Evolutionary conservation across 2,797 vertebrate species (phyloP).

Genomic region (Tangara arthus): DNA sequence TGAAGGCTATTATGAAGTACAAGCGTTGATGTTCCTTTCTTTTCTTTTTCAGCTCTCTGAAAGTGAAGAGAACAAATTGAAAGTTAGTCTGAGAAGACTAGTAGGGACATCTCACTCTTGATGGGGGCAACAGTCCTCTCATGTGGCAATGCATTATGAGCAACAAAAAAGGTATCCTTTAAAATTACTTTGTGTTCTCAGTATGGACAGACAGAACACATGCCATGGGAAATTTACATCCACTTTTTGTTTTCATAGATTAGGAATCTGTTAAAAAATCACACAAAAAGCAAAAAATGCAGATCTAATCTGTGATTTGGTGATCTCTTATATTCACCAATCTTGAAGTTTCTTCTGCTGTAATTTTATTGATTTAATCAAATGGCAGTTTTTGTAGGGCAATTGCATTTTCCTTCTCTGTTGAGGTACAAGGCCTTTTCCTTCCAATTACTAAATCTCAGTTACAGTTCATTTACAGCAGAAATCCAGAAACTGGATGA

Average conservation of each 20-base stretch:
- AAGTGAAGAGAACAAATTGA: slow-evolving; percentile 9
- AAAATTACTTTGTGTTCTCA: slow-evolving; percentile 11
- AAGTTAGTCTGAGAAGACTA: neutral
- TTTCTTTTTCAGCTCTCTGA: slow-evolving; percentile 35
- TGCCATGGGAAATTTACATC: neutral
- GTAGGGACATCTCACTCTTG: slow-evolving; percentile 12
- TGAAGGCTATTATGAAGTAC: neutral
- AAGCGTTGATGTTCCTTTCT: slow-evolving; percentile 19
- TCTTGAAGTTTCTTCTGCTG: neutral
- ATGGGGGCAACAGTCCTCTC: slow-evolving; percentile 1
- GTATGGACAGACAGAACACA: neutral
- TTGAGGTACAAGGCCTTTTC: neutral
- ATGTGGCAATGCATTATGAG: neutral
- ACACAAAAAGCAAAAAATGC: neutral
- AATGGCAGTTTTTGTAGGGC: neutral
- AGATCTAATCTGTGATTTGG: neutral
- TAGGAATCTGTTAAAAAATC: neutral
- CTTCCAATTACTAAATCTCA: neutral
- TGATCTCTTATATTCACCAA: neutral
- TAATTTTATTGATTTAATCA: neutral
- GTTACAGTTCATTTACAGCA: neutral
- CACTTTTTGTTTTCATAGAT: neutral
- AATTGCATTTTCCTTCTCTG: neutral
- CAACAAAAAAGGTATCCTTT: slow-evolving; percentile 58
- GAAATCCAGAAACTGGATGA: slow-evolving; percentile 5